Base-by-base conservation (phyloP, 2,888 invertebrate genomes). In the Cacoxenus indagator region DNA sequence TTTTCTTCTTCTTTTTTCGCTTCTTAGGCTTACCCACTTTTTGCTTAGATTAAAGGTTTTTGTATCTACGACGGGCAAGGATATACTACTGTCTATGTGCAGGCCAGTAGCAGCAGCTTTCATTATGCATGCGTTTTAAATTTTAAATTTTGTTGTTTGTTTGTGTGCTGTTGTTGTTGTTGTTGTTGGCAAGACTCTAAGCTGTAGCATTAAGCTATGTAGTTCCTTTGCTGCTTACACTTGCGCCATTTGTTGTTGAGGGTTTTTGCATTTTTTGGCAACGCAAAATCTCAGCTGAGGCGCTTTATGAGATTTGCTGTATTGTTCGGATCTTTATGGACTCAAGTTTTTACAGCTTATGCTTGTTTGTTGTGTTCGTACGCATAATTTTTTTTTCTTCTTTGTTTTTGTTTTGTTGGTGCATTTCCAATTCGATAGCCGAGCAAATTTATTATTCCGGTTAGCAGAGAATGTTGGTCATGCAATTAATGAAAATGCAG, bases 61-160 rank as follows among this genome's bases (percentile, higher is more conserved):
- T 48, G n/a, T 17, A n/a, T n/a, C 5, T 48, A 19, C n/a, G 31
- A 8, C 9, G 31, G 31, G 6, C 1, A 31, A 31, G 6, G 31
- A 8, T 9, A 31, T 31, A 9, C 6, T 9, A 1, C 31, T 37
- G 37, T 37, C 37, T 37, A 14, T 11, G 37, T 48, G 48, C 14
- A n/a, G n/a, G n/a, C n/a, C n/a, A n/a, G 54, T 26, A 9, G 9
- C 51, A 17, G 51, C 75, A 75, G 64, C 71, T 80, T 81, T 76
- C 69, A 80, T 81, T 81, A 81, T 81, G 77, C 77, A 81, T 81
- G 80, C 76, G 78, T 74, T 77, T 78, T 75, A 81, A 81, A 81
- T 81, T 81, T 78, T 78, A 77, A 79, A 81, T 82, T 80, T 26
- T 11, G 43, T 11, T 62, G 19, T 14, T 17, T n/a, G 6, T 11